A percentile compares a stretch with the other conserved stretches of the same genome.
These are phyloP conservation scores for Drosophila nr. fundita DNA, from an alignment of 2,888 invertebrate species.

Conservation along the genomic window DNA sequence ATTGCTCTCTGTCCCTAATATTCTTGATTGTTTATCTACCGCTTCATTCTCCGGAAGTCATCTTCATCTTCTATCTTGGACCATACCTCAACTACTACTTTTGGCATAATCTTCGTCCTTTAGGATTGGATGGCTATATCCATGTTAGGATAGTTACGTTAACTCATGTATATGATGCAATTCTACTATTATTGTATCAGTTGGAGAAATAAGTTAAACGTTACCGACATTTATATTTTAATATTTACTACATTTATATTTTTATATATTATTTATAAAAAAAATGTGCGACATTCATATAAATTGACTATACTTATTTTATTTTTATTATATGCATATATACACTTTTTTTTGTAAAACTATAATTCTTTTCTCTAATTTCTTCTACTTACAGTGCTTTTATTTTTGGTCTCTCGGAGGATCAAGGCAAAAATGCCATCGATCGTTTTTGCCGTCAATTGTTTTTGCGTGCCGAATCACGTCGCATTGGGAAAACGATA, in stretches of 20 bases:
- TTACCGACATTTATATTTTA: too few relatives aligned
- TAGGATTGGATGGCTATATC: too few relatives aligned
- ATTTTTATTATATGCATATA: not conserved
- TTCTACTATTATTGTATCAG: too few relatives aligned
- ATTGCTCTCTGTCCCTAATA: too few relatives aligned
- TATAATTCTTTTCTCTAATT: not conserved
- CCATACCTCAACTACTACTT: too few relatives aligned
- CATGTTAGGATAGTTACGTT: too few relatives aligned
- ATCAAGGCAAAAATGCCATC: constrained; percentile 89
- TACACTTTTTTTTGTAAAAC: not conserved
- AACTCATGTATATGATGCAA: too few relatives aligned
- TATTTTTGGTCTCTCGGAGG: constrained; percentile 90
- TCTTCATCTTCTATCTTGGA: too few relatives aligned
- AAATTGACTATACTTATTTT: not conserved
- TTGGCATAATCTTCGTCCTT: too few relatives aligned
- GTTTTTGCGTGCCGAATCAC: constrained; percentile 87
- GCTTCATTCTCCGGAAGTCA: too few relatives aligned
- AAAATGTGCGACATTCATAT: not conserved
- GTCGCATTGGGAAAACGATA: constrained; percentile 86
- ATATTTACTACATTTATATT: not conserved
- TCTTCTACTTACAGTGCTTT: constrained; percentile 85
- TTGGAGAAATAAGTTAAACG: too few relatives aligned
- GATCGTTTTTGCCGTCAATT: constrained; percentile 87
- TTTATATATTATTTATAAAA: not conserved
- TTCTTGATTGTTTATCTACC: too few relatives aligned